Evolutionary conservation across 2,888 invertebrate species (phyloP), one percentile per base, ranked within the genome.

Genomic region (Lasioglossum morio): DNA sequence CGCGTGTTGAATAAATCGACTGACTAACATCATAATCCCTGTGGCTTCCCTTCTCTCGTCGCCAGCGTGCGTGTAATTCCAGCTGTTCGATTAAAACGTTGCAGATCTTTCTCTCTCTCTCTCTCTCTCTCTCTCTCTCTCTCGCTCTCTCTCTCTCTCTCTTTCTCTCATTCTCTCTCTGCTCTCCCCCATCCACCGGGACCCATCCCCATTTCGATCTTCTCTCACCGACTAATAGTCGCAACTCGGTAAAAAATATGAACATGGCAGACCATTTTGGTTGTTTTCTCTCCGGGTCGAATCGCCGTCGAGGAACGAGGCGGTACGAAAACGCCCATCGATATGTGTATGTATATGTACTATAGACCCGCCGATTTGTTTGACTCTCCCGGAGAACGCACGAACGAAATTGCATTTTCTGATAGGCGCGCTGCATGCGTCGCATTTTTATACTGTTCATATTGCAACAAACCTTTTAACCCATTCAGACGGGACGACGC

Each of bases 381-480:
- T 63, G 70, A 80, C 78, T 87, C 80, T 48, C 37, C 70, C 57
- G 1, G 57, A 57, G 77, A 79, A 74, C 53, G 86, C 77, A 79
- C 76, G 82, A 66, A 73, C 80, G 83, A 89, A 91, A 90, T 91
- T 83, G 84, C 87, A 86, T 86, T 84, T 27, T 60, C 85, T 81
- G 90, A 90, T 89, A 89, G 89, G 90, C 53, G 23, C 53, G 19
- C n/a, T 27, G 60, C 60, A 12, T 60, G 60, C 27, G 27, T 14
- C 8, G 27, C 27, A 27, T 27, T 60, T 60, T 60, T 60, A n/a
- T 27, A 27, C 27, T 4, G 14, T 60, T 14, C 60, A 4, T 14
- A 27, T 4, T 14, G 60, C 60, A 27, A 27, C 27, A 27, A 27
- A 60, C 60, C n/a, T n/a, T n/a, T 23, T n/a, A 57, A 53, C 23